Evolutionary conservation across 37 sponge, comb jelly and placozoan species (phyloP), one percentile per base, ranked within the genome.

Genomic region (Oscarella lobularis): DNA sequence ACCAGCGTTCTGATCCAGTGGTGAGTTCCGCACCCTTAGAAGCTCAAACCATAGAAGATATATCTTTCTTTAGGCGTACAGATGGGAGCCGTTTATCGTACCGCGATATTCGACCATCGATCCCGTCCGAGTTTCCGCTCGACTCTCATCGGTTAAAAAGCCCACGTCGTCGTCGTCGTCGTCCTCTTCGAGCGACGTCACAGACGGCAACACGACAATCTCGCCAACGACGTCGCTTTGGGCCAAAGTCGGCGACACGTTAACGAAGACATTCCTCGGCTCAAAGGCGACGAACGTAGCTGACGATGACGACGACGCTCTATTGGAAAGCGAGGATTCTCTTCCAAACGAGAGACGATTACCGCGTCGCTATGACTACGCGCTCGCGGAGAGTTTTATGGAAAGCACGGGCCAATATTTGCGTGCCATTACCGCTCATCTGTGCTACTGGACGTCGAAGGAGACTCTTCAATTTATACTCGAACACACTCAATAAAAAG

Each of bases 1-100:
- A 86, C 71, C 94, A 93, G 69, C 94, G 89, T 20, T 81, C 94
- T 31, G 94, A 93, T 79, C 87, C 90, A 37, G 76, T 93, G 39
- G 91, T 90, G 41, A 79, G 91, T 78, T 74, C 4, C 4, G 36
- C 48, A 6, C 36, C 14, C 6, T 69, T 35, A 29, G 2, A 1
- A 1, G 73, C 2, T 33, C 2, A 72, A n/a, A n/a, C n/a, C n/a
- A n/a, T n/a, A n/a, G n/a, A n/a, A n/a, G n/a, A n/a, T n/a, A n/a
- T n/a, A n/a, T n/a, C 32, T 75, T n/a, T 66, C 27, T 54, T 67
- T 31, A 90, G 91, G 90, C 90, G 5, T 93, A 89, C 55, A 78
- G 94, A 35, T 73, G 88, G 68, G 94, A 93, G 87, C 94, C 94
- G 36, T 80, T 93, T 1, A 36, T 93, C 27, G 85, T 82, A 65